These are phyloP conservation scores for Tympanoctomys barrerae DNA, from an alignment of 2,797 vertebrate genomes.

Conservation along the genomic window DNA sequence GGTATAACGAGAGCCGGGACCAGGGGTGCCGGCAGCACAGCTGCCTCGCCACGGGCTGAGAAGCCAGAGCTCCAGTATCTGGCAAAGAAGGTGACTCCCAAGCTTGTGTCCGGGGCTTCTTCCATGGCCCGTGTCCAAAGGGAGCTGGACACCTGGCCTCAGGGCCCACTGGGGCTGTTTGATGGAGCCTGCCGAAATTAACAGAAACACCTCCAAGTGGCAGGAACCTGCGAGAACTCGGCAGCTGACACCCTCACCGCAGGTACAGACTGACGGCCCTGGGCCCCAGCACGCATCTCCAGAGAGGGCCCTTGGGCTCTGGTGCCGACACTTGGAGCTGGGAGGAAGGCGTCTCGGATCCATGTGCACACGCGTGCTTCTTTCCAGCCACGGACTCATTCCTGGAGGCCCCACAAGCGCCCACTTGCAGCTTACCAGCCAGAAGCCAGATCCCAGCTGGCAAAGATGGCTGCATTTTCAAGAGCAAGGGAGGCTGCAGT, in stretches of 20 bases:
- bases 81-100: too few species aligned
- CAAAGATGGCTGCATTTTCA: not conserved
- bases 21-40: too few species aligned
- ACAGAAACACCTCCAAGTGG: not conserved
- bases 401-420: not conserved
- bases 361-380: fast-evolving
- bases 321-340: not conserved
- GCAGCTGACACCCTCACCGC: not conserved
- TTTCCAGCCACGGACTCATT: not conserved
- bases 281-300: not conserved
- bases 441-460: not conserved
- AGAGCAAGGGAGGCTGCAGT: not conserved
- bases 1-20: too few species aligned
- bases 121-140: too few species aligned
- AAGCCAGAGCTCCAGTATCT: too few species aligned
- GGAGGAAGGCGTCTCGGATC: not conserved
- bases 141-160: not conserved
- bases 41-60: too few species aligned
- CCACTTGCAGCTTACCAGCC: not conserved
- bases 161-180: not conserved
- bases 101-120: too few species aligned
- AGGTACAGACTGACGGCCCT: not conserved
- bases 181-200: not conserved
- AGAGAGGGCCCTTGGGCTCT: not conserved
- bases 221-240: not conserved